Conservation (phyloP, 2,888 invertebrate species). For the Trissoscelio sp. region DNA sequence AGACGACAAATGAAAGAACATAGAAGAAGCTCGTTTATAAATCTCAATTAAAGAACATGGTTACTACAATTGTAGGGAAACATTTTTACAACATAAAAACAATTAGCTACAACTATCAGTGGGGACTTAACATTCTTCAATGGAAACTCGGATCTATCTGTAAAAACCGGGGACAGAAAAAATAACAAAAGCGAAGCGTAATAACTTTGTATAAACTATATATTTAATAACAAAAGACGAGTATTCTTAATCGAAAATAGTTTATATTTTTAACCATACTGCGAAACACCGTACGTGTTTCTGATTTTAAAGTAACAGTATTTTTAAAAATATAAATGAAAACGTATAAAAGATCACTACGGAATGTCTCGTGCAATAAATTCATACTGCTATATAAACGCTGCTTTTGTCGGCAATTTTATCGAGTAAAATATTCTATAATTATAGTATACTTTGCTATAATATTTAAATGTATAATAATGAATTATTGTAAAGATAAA, state of each 20-base stretch:
- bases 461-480: conserved; percentile 15
- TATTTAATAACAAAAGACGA: conserved; percentile 35
- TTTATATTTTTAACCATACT: conserved; percentile 37
- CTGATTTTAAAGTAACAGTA: conserved; percentile 1
- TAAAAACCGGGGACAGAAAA: conserved; percentile 2
- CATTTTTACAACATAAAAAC: conserved; percentile 37
- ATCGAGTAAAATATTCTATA: conserved; percentile 31
- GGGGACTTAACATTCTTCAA: conserved; percentile 19
- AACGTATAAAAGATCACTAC: conserved; percentile 25
- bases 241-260: conserved; percentile 29
- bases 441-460: conserved; percentile 24
- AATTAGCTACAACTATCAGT: conserved; percentile 21
- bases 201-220: conserved; percentile 27
- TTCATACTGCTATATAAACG: conserved; percentile 34
- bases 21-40: conserved; percentile 24
- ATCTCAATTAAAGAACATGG: conserved; percentile 31
- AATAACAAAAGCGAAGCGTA: conserved; percentile 40
- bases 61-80: conserved; percentile 26
- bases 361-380: conserved; percentile 33
- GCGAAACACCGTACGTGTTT: conserved; percentile 24
- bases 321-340: conserved; percentile 1
- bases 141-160: conserved; percentile 17
- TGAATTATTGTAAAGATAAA: conserved; percentile 13
- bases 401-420: conserved; percentile 25
- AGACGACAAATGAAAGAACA: too few relatives aligned